A percentile compares a stretch with the other conserved stretches of the same genome.
Evolutionary conservation across 2,797 vertebrate genomes (phyloP).

Genomic region (Luscinia megarhynchos): DNA sequence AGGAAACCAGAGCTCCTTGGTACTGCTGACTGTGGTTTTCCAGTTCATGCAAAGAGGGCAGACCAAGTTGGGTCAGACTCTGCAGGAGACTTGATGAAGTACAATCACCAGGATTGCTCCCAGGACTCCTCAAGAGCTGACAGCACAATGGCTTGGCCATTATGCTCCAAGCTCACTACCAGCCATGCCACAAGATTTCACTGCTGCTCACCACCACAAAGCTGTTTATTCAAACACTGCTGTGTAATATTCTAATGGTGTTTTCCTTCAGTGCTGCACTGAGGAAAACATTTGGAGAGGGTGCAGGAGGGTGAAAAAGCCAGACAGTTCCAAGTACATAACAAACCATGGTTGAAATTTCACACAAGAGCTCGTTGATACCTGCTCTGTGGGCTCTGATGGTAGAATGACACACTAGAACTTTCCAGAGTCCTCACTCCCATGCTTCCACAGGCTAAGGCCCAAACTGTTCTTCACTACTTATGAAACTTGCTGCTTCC

Average conservation of each 20-base stretch:
- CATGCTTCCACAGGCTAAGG: not conserved
- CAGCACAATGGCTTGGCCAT: not conserved
- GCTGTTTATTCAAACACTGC: not conserved
- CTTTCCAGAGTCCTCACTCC: not conserved
- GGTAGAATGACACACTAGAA: not conserved
- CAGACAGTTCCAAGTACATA: not conserved
- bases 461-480: not conserved
- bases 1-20: not conserved
- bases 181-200: fast-evolving
- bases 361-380: not conserved
- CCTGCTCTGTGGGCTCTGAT: not conserved
- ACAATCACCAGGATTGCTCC: not conserved
- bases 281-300: not conserved
- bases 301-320: not conserved
- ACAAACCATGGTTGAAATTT: not conserved
- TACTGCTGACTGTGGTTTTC: not conserved
- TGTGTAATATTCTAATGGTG: not conserved
- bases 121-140: not conserved
- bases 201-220: not conserved
- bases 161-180: not conserved
- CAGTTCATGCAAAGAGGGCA: not conserved
- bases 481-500: not conserved
- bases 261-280: not conserved
- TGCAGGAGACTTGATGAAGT: not conserved
- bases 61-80: not conserved